These are phyloP conservation scores for Scelioninae gen. 2 DNA, from an alignment of 2,888 invertebrate genomes.

Conservation along the genomic window DNA sequence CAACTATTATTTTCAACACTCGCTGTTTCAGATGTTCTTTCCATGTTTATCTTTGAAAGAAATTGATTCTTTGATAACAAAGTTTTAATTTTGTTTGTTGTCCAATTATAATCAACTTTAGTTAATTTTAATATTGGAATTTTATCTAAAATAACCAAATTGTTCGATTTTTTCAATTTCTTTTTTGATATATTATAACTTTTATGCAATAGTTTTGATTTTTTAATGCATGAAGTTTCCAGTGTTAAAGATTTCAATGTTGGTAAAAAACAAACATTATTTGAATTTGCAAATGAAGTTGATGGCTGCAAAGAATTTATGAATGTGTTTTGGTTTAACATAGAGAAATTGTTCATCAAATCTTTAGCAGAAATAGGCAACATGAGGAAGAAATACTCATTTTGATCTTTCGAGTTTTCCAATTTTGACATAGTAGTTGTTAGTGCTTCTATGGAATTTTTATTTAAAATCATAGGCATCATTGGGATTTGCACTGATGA, in stretches of 20 bases:
- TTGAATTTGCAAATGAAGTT: not conserved
- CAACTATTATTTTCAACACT: not conserved
- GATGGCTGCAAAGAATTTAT: not conserved
- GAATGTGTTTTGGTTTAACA: constrained; percentile 4
- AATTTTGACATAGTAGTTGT: not conserved
- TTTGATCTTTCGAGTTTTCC: constrained; percentile 32
- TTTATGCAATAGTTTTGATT: not conserved
- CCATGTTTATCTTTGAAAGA: not conserved
- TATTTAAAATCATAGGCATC: constrained; percentile 25
- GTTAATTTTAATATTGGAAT: constrained; percentile 25
- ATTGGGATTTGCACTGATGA: constrained; percentile 1
- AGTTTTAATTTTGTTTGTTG: not conserved
- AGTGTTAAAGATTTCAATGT: not conserved
- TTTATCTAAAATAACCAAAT: constrained; percentile 33
- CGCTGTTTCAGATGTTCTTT: not conserved
- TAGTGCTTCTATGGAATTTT: constrained; percentile 11
- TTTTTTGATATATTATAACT: not conserved
- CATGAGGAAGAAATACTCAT: constrained; percentile 26
- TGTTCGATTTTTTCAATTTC: not conserved
- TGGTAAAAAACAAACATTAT: constrained; percentile 1
- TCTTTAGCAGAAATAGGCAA: constrained; percentile 32
- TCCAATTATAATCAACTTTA: constrained; percentile 3
- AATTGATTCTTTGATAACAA: not conserved
- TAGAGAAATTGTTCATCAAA: constrained; percentile 8
- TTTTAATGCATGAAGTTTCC: not conserved